Evolutionary conservation across 2,797 vertebrate genomes (phyloP).

Genomic region (Eremophila alpestris): DNA sequence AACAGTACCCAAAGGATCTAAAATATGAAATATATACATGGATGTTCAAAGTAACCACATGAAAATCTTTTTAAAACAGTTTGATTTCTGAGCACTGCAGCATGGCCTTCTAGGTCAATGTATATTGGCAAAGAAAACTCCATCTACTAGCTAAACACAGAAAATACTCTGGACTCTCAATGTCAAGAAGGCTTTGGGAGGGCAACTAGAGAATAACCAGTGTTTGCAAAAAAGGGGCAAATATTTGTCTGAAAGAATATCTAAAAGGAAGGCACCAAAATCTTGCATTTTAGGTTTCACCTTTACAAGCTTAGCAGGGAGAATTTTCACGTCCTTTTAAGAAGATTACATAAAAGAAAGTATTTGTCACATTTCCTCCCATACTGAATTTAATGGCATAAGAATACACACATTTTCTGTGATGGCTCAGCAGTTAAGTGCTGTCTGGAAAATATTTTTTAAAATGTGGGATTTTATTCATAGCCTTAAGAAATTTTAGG

Average conservation of each 20-base stretch:
- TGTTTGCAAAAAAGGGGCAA: background rate
- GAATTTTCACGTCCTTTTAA: background rate
- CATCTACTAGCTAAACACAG: background rate
- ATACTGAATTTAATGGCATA: slow-evolving; percentile 22
- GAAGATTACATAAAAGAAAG: slow-evolving; percentile 21
- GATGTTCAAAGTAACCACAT: background rate
- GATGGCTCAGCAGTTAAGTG: slow-evolving; percentile 34
- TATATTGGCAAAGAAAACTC: background rate
- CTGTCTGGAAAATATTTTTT: slow-evolving; percentile 40
- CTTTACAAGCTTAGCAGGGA: background rate
- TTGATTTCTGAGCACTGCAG: background rate
- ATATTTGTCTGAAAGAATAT: background rate
- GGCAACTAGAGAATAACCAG: background rate
- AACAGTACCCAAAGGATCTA: background rate
- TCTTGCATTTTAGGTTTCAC: background rate
- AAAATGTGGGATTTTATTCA: background rate
- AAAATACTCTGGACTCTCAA: background rate
- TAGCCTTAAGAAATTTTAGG: slow-evolving; percentile 14
- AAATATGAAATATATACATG: background rate
- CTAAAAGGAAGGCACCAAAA: background rate
- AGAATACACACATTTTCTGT: slow-evolving; percentile 24
- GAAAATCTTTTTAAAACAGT: background rate
- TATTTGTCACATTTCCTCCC: slow-evolving; percentile 5
- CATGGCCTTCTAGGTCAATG: background rate
- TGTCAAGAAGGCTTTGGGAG: background rate